phyloP scores from a whole-genome alignment of 2,888 invertebrate species.

The Euphydryas editha region DNA sequence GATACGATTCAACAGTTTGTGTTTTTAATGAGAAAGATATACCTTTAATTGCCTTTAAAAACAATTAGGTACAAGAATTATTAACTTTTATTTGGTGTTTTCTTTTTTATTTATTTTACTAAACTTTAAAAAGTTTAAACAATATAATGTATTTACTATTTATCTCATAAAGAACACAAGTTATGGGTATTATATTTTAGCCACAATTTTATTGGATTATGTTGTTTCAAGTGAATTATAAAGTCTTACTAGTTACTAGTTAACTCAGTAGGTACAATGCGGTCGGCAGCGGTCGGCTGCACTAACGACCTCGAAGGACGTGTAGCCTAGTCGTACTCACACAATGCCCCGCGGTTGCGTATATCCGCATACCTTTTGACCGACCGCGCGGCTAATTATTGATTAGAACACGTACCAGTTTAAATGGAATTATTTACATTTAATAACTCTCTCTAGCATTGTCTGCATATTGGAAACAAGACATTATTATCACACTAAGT shows the following conservation, averaged over 20 bases:
- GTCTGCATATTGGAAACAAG: not conserved
- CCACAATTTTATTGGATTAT: not conserved
- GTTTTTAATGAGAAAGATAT: too few relatives aligned
- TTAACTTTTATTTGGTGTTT: too few relatives aligned
- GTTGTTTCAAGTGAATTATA: constrained; percentile 9
- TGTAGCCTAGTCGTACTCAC: constrained; percentile 46
- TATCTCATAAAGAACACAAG: too few relatives aligned
- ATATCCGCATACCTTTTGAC: constrained; percentile 76
- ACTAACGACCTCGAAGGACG: constrained; percentile 76
- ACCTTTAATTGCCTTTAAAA: too few relatives aligned
- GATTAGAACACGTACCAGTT: constrained; percentile 36
- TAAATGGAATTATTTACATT: constrained; percentile 17
- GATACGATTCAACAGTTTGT: too few relatives aligned
- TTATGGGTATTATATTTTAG: too few relatives aligned
- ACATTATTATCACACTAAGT: not conserved
- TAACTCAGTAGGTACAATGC: constrained; percentile 5
- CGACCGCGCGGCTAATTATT: constrained; percentile 50
- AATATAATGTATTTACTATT: too few relatives aligned
- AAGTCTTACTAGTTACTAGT: not conserved
- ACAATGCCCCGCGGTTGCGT: constrained; percentile 58
- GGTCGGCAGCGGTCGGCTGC: constrained; percentile 44
- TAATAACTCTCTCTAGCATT: constrained; percentile 13
- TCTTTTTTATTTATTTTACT: too few relatives aligned
- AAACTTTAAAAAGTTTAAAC: too few relatives aligned
- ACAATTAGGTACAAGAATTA: too few relatives aligned